Evolutionary conservation across 2,888 invertebrate genomes (phyloP).

Genomic region (Pediacus dermestoides): DNA sequence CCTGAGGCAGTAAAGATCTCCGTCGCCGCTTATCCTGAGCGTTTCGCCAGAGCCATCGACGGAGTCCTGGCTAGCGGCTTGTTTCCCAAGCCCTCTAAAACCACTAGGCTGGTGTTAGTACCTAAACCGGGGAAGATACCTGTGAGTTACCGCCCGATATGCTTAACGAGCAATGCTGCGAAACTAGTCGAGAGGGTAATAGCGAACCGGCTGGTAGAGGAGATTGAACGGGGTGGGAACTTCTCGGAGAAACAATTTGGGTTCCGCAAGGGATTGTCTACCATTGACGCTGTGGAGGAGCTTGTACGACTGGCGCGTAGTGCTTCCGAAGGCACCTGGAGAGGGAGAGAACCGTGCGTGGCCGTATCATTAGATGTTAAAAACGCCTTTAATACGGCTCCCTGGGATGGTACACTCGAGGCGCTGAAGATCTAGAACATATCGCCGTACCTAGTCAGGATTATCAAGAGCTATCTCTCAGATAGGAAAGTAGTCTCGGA

Average conservation of each 20-base stretch:
- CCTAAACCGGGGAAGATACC: slow-evolving; percentile 1
- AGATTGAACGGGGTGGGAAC: neutral
- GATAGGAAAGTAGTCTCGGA: too few relatives aligned
- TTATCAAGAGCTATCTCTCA: slow-evolving; percentile 4
- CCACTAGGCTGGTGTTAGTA: neutral
- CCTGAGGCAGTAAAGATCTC: neutral
- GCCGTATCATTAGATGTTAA: slow-evolving; percentile 2
- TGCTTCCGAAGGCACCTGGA: neutral
- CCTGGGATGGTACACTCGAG: neutral
- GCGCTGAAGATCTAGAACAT: neutral
- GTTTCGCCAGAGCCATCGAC: neutral
- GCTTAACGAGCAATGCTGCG: neutral
- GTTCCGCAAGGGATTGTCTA: neutral
- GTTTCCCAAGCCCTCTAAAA: neutral
- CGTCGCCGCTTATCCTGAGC: neutral
- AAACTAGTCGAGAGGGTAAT: neutral
- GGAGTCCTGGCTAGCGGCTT: neutral
- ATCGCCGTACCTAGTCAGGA: neutral
- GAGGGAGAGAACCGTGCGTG: slow-evolving; percentile 1
- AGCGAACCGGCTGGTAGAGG: neutral
- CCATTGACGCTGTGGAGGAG: neutral
- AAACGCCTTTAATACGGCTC: slow-evolving; percentile 6
- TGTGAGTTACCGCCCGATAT: neutral
- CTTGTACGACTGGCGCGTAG: neutral
- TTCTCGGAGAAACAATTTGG: neutral